Evolutionary conservation across 2,113 vertebrate species (phyloP).

Genomic region (Tupaia tana): DNA sequence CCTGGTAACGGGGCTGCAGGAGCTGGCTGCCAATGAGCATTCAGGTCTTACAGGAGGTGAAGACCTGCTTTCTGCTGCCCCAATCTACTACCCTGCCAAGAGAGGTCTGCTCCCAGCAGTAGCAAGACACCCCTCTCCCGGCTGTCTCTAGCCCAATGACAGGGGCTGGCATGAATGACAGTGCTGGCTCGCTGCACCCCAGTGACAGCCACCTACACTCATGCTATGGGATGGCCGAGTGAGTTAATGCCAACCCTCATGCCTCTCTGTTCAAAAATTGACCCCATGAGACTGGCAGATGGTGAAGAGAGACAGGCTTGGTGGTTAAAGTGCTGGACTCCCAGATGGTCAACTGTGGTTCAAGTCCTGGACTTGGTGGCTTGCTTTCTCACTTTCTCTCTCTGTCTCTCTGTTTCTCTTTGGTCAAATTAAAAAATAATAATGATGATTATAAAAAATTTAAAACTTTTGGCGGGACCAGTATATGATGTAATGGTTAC

Average conservation of each 20-base stretch:
- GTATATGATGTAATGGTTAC: too few species aligned
- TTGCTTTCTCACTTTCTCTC: too few species aligned
- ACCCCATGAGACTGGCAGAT: neutral
- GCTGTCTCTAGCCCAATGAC: neutral
- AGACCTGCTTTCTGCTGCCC: slow-evolving; percentile 47
- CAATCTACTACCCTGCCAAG: neutral
- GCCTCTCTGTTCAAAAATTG: neutral
- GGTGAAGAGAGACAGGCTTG: too few species aligned
- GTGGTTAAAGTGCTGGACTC: too few species aligned
- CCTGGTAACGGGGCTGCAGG: neutral
- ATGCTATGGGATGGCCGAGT: neutral
- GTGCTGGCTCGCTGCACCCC: neutral
- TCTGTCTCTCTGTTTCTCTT: too few species aligned
- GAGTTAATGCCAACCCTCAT: neutral
- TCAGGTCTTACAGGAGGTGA: neutral
- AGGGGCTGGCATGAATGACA: neutral
- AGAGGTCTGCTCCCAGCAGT: slow-evolving; percentile 26
- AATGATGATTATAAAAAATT: too few species aligned
- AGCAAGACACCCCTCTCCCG: neutral
- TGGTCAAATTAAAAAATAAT: too few species aligned
- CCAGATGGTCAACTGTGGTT: too few species aligned
- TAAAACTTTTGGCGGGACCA: too few species aligned
- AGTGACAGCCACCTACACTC: neutral
- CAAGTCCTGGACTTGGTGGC: too few species aligned
- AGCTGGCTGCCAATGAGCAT: neutral